phyloP scores from a whole-genome alignment of 1,140 invertebrate species.

The Halesus radiatus region DNA sequence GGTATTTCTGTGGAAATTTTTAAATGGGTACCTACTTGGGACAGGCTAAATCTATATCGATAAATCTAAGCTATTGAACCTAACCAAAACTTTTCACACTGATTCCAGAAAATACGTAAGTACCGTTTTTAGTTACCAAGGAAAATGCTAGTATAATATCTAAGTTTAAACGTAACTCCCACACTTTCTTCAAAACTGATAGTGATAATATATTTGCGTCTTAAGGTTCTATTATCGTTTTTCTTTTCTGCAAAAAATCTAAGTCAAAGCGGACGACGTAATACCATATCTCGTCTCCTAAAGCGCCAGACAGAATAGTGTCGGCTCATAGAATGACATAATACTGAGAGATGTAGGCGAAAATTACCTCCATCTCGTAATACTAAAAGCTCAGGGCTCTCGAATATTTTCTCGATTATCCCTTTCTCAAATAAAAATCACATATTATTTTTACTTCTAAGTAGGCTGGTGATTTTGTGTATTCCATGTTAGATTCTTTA shows the following conservation, averaged over 20 bases:
- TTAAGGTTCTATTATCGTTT: neutral
- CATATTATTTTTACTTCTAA: no score
- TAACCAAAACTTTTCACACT: no score
- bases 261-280: neutral
- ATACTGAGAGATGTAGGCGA: slow-evolving; percentile 20
- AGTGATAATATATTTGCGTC: no score
- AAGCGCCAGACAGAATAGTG: slow-evolving; percentile 24
- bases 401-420: neutral
- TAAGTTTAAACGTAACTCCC: neutral
- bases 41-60: no score
- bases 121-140: no score
- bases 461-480: no score
- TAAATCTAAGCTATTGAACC: no score
- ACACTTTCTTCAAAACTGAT: neutral
- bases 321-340: slow-evolving; percentile 15
- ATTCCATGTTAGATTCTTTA: no score
- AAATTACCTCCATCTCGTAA: slow-evolving; percentile 10
- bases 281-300: slow-evolving; percentile 17
- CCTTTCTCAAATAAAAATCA: no score
- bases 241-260: neutral
- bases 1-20: no score
- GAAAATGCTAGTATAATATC: neutral
- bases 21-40: no score
- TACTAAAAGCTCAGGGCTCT: neutral
- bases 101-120: no score